These are phyloP conservation scores for Prionailurus viverrinus DNA, from an alignment of 2,113 vertebrate genomes.

Conservation along the genomic window DNA sequence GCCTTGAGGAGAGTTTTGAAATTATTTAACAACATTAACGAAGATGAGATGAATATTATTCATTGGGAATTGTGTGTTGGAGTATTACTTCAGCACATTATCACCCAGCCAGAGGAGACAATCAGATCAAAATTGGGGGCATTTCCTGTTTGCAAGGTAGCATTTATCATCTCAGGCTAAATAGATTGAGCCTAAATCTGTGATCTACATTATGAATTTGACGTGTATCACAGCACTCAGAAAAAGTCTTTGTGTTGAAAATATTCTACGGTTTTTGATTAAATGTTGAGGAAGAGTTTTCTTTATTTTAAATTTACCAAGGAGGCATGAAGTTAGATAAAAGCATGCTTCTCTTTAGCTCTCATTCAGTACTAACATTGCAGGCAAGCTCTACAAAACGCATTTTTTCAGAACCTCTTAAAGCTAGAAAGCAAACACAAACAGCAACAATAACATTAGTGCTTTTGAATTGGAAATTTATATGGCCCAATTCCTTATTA, in stretches of 20 bases:
- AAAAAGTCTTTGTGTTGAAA: constrained; percentile 54
- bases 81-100: constrained; percentile 51
- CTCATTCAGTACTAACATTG: constrained; percentile 29
- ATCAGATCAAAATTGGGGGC: constrained; percentile 56
- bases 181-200: constrained; percentile 40
- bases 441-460: constrained; percentile 42
- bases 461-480: constrained; percentile 51
- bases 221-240: background rate
- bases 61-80: constrained; percentile 54
- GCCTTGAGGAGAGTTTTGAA: constrained; percentile 71
- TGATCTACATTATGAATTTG: constrained; percentile 32
- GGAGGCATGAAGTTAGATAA: constrained; percentile 43
- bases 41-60: constrained; percentile 71
- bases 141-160: constrained; percentile 53
- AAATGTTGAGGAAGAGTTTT: constrained; percentile 49
- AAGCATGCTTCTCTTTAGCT: constrained; percentile 27
- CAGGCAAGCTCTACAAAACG: constrained; percentile 48
- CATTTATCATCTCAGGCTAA: constrained; percentile 54
- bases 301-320: constrained; percentile 66
- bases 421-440: constrained; percentile 62
- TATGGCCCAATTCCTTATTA: constrained; percentile 51
- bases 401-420: constrained; percentile 56
- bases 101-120: constrained; percentile 51
- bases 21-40: constrained; percentile 78
- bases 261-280: constrained; percentile 5